These are phyloP conservation scores for Rana temporaria DNA, from an alignment of 2,113 vertebrate genomes.

Conservation along the genomic window DNA sequence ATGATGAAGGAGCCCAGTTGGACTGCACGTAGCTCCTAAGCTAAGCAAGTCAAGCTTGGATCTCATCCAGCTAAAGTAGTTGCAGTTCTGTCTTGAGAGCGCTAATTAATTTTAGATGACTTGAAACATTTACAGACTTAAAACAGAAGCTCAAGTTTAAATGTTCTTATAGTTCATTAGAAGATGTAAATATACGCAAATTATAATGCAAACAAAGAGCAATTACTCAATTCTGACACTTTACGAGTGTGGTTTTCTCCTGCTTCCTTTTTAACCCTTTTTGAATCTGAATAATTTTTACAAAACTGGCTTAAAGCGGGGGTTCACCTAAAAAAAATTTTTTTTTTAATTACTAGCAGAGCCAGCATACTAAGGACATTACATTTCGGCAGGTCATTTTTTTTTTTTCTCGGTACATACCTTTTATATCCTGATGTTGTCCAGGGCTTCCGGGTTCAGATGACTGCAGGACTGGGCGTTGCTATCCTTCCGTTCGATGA, in stretches of 20 bases:
- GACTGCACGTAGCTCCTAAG: background rate
- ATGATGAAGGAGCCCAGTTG: background rate
- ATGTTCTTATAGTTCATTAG: background rate
- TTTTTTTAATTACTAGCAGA: no score
- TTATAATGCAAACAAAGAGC: background rate
- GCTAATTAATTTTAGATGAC: constrained; percentile 31
- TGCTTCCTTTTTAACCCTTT: background rate
- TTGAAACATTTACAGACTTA: constrained; percentile 28
- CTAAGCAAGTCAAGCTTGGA: background rate
- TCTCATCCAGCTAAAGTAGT: background rate
- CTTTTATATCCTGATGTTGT: no score
- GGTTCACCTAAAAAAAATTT: no score
- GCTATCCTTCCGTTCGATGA: no score
- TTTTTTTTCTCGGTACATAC: no score
- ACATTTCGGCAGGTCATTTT: no score
- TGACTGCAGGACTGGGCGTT: no score
- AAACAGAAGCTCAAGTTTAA: background rate
- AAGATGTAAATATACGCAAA: constrained; percentile 9
- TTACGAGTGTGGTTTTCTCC: background rate
- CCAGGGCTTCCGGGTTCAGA: no score
- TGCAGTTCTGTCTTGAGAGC: background rate
- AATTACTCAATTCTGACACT: background rate
- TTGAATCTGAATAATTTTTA: no score
- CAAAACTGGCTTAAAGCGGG: no score
- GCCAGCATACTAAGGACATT: no score